Conservation (phyloP, 2,113 vertebrate genomes). For the Phalacrocorax carbo region DNA sequence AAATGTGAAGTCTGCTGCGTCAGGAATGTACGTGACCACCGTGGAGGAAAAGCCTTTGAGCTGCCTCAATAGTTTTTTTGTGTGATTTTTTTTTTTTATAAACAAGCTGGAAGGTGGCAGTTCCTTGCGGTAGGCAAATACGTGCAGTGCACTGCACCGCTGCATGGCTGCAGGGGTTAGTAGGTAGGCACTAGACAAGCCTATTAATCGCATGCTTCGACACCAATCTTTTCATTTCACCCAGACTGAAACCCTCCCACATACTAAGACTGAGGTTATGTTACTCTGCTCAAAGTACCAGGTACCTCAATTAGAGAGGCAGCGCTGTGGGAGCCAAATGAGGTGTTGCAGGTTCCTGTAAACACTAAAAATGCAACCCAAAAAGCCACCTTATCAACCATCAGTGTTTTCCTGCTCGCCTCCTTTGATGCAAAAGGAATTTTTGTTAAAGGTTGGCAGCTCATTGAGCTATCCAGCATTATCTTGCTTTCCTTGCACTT, state of each 20-base stretch:
- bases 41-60: background rate
- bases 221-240: background rate
- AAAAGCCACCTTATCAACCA: background rate
- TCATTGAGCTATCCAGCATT: background rate
- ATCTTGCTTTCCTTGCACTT: conserved; percentile 2
- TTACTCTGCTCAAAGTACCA: background rate
- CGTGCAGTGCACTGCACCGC: rapidly evolving
- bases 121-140: background rate
- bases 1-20: background rate
- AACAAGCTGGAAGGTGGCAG: background rate
- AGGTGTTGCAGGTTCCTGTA: background rate
- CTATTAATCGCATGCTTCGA: rapidly evolving
- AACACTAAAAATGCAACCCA: background rate
- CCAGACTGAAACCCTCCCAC: background rate
- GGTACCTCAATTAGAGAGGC: background rate
- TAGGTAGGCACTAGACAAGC: too few relatives aligned
- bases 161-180: background rate
- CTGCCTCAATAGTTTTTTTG: background rate
- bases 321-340: background rate
- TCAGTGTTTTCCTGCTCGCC: background rate
- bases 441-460: background rate
- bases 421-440: conserved; percentile 20
- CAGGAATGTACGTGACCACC: rapidly evolving
- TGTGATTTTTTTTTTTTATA: background rate
- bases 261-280: rapidly evolving